A percentile compares a stretch with the other conserved stretches of the same genome.
phyloP scores from a whole-genome alignment of 2,888 invertebrate species.

The Mesochorus sp. region DNA sequence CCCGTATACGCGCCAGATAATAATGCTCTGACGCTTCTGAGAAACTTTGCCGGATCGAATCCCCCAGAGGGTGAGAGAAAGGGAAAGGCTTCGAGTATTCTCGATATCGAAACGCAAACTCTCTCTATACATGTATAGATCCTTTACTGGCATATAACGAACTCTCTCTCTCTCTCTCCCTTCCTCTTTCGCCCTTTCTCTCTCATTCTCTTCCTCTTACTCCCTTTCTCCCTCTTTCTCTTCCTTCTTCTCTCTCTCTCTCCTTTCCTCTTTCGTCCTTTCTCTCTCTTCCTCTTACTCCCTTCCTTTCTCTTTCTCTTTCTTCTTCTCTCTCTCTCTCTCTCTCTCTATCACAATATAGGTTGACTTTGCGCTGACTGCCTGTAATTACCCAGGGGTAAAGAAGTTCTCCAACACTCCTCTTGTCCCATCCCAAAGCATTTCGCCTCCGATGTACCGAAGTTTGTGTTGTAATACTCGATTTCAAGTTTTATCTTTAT shows the following conservation, averaged over 20 bases:
- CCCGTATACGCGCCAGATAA: slow-evolving; percentile 30
- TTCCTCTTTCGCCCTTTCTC: neutral
- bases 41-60: slow-evolving; percentile 55
- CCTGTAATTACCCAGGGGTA: slow-evolving; percentile 65
- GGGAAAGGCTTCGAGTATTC: slow-evolving; percentile 36
- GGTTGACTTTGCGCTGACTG: slow-evolving; percentile 33
- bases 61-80: slow-evolving; percentile 15
- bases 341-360: slow-evolving; percentile 20
- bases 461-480: slow-evolving; percentile 49
- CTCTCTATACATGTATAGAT: neutral
- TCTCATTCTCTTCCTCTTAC: too few species aligned
- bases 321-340: slow-evolving; percentile 2
- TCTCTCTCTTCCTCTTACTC: too few species aligned
- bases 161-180: too few species aligned
- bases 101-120: slow-evolving; percentile 53
- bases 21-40: slow-evolving; percentile 11
- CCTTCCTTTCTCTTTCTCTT: neutral
- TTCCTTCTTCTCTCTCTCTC: too few species aligned
- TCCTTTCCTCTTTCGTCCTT: too few species aligned
- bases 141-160: too few species aligned
- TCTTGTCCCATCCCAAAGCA: slow-evolving; percentile 6
- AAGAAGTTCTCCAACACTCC: slow-evolving; percentile 60
- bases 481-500: slow-evolving; percentile 44
- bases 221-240: too few species aligned
- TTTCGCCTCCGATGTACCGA: slow-evolving; percentile 26